These are phyloP conservation scores for Zalophus californianus DNA, from an alignment of 2,797 vertebrate genomes.

Conservation along the genomic window DNA sequence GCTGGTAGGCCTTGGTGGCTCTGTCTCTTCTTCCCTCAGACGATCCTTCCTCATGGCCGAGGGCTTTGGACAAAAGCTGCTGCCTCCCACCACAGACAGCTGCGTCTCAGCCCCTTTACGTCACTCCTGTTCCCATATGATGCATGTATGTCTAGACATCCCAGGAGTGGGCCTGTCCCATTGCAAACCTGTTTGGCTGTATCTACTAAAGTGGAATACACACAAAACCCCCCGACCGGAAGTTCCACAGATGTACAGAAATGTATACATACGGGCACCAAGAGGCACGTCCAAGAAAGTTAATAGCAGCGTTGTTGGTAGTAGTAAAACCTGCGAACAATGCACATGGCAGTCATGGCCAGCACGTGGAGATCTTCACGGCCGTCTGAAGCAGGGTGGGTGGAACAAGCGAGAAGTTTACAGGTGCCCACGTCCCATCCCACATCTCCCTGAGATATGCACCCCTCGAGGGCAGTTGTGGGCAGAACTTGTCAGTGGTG, in stretches of 20 bases:
- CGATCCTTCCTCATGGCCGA: background rate
- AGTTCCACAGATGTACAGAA: background rate
- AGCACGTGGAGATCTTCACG: background rate
- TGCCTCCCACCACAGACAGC: background rate
- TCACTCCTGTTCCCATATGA: too few relatives aligned
- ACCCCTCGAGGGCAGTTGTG: background rate
- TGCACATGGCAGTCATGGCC: rapidly evolving
- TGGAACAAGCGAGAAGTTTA: rapidly evolving
- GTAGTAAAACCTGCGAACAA: background rate
- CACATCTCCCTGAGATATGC: rapidly evolving
- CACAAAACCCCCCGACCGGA: background rate
- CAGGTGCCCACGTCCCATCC: background rate
- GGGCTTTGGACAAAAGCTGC: background rate
- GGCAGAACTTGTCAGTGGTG: background rate
- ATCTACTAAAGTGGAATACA: background rate
- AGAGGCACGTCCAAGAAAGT: rapidly evolving
- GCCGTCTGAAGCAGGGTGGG: rapidly evolving
- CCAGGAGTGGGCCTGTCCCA: background rate
- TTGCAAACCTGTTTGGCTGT: background rate
- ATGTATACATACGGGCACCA: rapidly evolving
- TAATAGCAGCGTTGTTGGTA: rapidly evolving
- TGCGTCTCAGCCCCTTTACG: background rate
- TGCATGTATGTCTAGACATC: background rate
- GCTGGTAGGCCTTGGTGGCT: background rate
- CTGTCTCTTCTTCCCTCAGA: background rate